phyloP scores from a whole-genome alignment of 2,888 invertebrate genomes.

The Lamellibrachia satsuma region DNA sequence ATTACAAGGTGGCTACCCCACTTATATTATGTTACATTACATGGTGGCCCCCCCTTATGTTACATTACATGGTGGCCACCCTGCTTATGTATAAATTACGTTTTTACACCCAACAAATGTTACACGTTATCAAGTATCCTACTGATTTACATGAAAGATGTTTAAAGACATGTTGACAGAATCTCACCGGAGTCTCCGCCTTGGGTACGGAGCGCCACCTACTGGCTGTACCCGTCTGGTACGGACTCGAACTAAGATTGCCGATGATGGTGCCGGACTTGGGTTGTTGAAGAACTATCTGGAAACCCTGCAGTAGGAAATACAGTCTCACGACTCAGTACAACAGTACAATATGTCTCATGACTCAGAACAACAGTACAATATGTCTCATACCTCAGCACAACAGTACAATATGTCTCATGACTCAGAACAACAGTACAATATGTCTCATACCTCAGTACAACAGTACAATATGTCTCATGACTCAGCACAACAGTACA shows the following conservation, averaged over 20 bases:
- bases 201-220: conserved; percentile 24
- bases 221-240: conserved; percentile 9
- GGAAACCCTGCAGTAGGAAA: conserved; percentile 55
- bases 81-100: too few species aligned
- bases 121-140: background rate
- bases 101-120: too few species aligned
- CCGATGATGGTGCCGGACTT: conserved; percentile 20
- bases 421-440: too few species aligned
- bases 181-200: conserved; percentile 25
- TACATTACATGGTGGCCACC: too few species aligned
- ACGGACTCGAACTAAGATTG: conserved; percentile 35
- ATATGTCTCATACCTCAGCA: too few species aligned
- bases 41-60: too few species aligned
- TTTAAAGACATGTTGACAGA: background rate
- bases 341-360: background rate
- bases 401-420: too few species aligned
- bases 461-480: too few species aligned
- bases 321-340: background rate
- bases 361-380: background rate
- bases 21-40: too few species aligned
- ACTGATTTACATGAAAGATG: background rate
- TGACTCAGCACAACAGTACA: too few species aligned
- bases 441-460: too few species aligned
- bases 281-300: conserved; percentile 49
- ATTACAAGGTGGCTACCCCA: too few species aligned